These are phyloP conservation scores for Hoplostethus mediterraneus DNA, from an alignment of 2,797 vertebrate genomes.

Conservation along the genomic window DNA sequence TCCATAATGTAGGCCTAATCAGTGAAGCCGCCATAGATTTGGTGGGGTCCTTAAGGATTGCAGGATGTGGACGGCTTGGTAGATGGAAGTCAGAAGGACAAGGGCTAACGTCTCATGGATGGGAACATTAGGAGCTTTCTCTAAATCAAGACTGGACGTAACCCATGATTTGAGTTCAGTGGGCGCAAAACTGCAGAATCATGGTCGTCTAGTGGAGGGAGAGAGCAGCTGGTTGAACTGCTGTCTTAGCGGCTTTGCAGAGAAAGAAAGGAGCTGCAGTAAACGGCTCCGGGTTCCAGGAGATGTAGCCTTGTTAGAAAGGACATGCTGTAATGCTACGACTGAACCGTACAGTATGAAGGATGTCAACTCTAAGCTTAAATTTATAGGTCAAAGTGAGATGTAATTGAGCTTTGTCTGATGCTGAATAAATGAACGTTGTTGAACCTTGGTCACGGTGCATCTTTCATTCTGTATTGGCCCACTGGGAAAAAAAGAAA, in stretches of 20 bases:
- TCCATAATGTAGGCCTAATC: constrained; percentile 25
- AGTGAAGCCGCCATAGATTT: constrained; percentile 28
- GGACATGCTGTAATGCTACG: neutral
- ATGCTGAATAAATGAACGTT: constrained; percentile 23
- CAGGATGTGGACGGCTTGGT: neutral
- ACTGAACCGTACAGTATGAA: neutral
- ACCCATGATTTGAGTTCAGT: neutral
- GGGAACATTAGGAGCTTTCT: constrained; percentile 21
- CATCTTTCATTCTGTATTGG: neutral
- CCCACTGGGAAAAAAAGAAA: neutral
- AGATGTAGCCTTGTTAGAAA: neutral
- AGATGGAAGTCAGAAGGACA: constrained; percentile 21
- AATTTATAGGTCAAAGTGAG: neutral
- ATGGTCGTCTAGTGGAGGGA: neutral
- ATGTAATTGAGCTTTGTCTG: constrained; percentile 11
- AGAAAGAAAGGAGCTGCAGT: neutral
- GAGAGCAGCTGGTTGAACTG: neutral
- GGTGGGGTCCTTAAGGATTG: neutral
- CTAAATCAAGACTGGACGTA: constrained; percentile 2
- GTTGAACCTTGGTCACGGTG: neutral
- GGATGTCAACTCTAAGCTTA: neutral
- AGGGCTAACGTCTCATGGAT: neutral
- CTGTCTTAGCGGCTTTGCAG: neutral
- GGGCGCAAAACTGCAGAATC: neutral
- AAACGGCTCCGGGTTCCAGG: neutral